Conservation (phyloP, 2,888 invertebrate genomes). For the Mimas tiliae region DNA sequence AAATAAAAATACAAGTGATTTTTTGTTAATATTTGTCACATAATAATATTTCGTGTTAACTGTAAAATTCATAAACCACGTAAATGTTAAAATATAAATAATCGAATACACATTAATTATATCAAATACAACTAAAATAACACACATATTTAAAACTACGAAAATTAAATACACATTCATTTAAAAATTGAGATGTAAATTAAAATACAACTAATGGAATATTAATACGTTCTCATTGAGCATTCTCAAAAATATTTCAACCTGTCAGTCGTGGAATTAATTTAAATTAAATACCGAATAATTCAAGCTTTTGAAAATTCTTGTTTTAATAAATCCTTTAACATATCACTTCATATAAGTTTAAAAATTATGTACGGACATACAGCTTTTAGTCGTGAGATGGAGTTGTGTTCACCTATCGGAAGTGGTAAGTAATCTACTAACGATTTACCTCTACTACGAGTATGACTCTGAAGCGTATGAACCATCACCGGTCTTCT, state of each 20-base stretch:
- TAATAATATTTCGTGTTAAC: no score
- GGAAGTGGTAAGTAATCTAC: conserved; percentile 14
- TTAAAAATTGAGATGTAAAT: neutral
- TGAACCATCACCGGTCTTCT: no score
- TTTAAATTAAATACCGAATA: no score
- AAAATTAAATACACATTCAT: neutral
- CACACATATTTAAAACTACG: no score
- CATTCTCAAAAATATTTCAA: neutral
- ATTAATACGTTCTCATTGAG: neutral
- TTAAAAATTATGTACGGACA: neutral
- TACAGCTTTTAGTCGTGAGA: neutral
- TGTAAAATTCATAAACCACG: no score
- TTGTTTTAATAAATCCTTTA: neutral
- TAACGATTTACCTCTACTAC: no score
- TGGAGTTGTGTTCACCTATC: neutral
- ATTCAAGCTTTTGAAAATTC: no score
- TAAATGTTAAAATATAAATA: neutral
- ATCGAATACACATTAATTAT: neutral
- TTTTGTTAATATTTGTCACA: no score
- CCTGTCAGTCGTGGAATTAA: neutral
- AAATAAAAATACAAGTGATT: no score
- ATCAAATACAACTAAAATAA: no score
- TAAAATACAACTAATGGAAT: neutral
- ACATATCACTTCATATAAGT: neutral
- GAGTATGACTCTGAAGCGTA: no score